Conservation (phyloP, 2,888 invertebrate genomes). For the Falcaria lacertinaria region DNA sequence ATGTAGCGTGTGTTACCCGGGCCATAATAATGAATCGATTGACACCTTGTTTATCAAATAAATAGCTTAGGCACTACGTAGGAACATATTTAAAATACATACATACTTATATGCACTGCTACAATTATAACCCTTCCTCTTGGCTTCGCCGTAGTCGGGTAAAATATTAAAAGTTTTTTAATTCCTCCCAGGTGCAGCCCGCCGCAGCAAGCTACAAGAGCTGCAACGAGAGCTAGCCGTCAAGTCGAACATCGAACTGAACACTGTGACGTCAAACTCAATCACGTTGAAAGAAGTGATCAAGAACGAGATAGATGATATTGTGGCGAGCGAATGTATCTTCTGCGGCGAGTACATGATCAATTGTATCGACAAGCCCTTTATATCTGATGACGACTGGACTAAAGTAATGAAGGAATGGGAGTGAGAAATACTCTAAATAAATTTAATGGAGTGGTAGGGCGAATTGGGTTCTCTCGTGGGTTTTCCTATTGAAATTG, state of each 20-base stretch:
- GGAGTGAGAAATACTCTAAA: too few species aligned
- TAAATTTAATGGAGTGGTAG: too few species aligned
- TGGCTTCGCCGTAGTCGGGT: background rate
- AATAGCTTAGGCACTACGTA: too few species aligned
- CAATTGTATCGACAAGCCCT: constrained; percentile 92
- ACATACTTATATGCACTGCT: too few species aligned
- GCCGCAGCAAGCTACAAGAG: constrained; percentile 81
- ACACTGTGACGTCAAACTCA: constrained; percentile 55
- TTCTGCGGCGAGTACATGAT: constrained; percentile 97
- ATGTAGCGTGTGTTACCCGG: too few species aligned
- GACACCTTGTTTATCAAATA: too few species aligned
- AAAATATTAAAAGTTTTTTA: background rate
- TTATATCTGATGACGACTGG: constrained; percentile 90
- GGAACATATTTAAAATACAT: too few species aligned
- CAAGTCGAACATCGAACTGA: constrained; percentile 69
- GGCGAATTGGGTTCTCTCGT: too few species aligned
- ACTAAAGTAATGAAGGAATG: constrained; percentile 91
- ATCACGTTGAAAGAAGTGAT: constrained; percentile 82
- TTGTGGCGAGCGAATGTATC: constrained; percentile 94
- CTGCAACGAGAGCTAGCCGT: constrained; percentile 82
- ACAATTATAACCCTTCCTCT: too few species aligned
- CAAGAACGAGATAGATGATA: constrained; percentile 91
- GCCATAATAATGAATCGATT: too few species aligned
- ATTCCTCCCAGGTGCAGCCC: constrained; percentile 63
- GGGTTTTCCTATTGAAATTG: too few species aligned